Conservation (phyloP, 2,113 vertebrate species). For the Cichladusa arquata region DNA sequence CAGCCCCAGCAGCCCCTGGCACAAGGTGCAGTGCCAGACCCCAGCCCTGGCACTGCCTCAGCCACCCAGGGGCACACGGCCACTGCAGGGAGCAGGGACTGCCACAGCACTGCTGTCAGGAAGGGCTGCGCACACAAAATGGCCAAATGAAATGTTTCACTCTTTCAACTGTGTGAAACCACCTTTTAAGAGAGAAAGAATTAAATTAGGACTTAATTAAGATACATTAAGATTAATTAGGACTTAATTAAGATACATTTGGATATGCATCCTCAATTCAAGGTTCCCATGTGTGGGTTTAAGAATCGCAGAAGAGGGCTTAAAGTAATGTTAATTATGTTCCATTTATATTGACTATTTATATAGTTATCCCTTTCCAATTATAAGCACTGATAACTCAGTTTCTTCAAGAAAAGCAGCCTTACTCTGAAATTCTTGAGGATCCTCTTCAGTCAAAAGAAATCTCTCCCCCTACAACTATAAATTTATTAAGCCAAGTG, state of each 20-base stretch:
- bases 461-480: background rate
- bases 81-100: background rate
- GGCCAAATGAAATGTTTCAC: background rate
- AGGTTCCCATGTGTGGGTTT: constrained; percentile 20
- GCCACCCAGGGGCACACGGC: background rate
- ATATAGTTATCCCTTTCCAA: background rate
- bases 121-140: accelerated
- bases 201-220: constrained; percentile 34
- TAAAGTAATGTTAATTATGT: constrained; percentile 14
- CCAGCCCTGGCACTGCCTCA: accelerated
- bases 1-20: accelerated
- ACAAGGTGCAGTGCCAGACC: background rate
- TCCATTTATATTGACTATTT: constrained; percentile 3
- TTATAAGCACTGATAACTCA: background rate
- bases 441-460: background rate
- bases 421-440: background rate
- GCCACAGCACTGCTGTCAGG: background rate
- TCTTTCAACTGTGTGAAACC: background rate
- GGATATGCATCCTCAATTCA: background rate
- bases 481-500: background rate
- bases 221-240: constrained; percentile 7
- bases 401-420: background rate
- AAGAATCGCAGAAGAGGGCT: constrained; percentile 1
- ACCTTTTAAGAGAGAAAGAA: background rate
- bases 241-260: constrained; percentile 32